phyloP scores from a whole-genome alignment of 2,797 vertebrate species.

The Scyliorhinus canicula region DNA sequence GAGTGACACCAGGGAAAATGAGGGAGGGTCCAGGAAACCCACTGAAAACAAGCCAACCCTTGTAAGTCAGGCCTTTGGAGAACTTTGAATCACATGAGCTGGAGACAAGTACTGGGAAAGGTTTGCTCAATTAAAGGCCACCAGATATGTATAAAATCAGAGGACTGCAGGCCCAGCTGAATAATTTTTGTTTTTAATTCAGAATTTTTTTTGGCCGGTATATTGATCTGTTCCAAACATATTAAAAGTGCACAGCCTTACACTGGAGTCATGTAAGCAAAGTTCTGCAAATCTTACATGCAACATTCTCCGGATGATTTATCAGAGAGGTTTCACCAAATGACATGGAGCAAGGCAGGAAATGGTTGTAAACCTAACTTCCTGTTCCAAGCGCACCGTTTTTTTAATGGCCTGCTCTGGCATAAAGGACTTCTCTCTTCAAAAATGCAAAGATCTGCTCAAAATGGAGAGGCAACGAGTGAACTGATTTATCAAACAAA shows the following conservation, averaged over 20 bases:
- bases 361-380: constrained; percentile 24
- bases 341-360: background rate
- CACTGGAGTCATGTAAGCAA: background rate
- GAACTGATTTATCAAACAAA: constrained; percentile 13
- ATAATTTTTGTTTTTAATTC: constrained; percentile 27
- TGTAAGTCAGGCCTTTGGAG: constrained; percentile 54
- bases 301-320: constrained; percentile 13
- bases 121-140: constrained; percentile 51
- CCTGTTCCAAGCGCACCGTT: constrained; percentile 21
- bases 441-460: constrained; percentile 1
- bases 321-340: constrained; percentile 5
- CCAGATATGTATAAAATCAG: constrained; percentile 44
- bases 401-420: constrained; percentile 30
- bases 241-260: background rate
- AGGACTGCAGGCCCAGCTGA: constrained; percentile 28
- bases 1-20: constrained; percentile 50
- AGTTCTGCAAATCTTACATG: background rate
- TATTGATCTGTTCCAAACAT: background rate
- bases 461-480: constrained; percentile 23
- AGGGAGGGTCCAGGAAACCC: constrained; percentile 54
- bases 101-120: constrained; percentile 48
- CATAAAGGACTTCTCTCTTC: background rate
- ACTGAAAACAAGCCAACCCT: constrained; percentile 56
- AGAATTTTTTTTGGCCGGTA: background rate
- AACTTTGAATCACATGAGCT: constrained; percentile 50